These are phyloP conservation scores for Sturnira hondurensis DNA, from an alignment of 2,113 vertebrate genomes.

Conservation along the genomic window DNA sequence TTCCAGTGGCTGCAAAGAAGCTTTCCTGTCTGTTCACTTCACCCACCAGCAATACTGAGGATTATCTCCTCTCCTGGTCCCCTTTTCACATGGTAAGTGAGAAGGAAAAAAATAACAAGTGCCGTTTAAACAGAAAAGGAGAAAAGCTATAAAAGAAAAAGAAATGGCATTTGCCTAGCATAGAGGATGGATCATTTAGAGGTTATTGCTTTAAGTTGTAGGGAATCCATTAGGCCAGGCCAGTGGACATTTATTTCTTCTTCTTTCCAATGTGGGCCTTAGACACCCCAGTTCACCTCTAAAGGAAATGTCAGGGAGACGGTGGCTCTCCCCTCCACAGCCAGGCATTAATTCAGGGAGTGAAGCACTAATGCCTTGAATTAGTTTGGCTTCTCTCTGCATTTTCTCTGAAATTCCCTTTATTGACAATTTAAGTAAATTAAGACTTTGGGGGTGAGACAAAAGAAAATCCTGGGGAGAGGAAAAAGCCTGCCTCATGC, in stretches of 20 bases:
- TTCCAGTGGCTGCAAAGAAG: not conserved
- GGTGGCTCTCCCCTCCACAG: not conserved
- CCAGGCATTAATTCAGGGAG: not conserved
- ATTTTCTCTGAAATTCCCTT: slow-evolving; percentile 22
- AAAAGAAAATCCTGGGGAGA: not conserved
- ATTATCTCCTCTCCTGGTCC: not conserved
- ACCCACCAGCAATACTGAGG: not conserved
- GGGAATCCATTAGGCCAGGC: slow-evolving; percentile 5
- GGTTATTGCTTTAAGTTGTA: not conserved
- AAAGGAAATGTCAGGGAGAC: slow-evolving; percentile 42
- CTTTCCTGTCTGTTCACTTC: no score
- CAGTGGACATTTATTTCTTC: slow-evolving; percentile 14
- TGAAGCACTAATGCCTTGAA: not conserved
- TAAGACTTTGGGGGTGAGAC: not conserved
- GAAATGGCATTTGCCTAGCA: slow-evolving; percentile 25
- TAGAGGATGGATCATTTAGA: not conserved
- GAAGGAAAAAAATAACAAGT: not conserved
- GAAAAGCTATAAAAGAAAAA: slow-evolving; percentile 16
- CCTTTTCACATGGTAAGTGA: not conserved
- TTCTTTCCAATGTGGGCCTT: not conserved
- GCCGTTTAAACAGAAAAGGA: slow-evolving; percentile 35
- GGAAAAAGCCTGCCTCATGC: not conserved
- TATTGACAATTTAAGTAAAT: not conserved
- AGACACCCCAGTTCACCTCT: not conserved
- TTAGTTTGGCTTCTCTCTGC: not conserved